phyloP scores from a whole-genome alignment of 2,113 vertebrate species.

The Caretta caretta region DNA sequence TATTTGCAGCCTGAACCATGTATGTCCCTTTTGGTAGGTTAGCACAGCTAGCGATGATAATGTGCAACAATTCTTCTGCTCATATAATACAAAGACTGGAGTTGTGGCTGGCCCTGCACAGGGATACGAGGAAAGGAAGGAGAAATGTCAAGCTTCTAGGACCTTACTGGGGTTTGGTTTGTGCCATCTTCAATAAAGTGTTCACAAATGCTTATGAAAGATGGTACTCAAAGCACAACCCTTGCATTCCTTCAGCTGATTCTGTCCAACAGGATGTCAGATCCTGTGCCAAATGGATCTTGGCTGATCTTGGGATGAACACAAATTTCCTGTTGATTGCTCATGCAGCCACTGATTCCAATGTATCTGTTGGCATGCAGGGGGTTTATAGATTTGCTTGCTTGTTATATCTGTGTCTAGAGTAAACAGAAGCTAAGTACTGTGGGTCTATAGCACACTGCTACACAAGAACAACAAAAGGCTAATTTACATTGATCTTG shows the following conservation, averaged over 20 bases:
- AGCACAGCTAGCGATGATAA: background rate
- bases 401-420: background rate
- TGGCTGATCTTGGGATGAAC: slow-evolving; percentile 67
- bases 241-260: background rate
- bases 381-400: background rate
- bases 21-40: background rate
- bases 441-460: background rate
- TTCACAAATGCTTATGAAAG: background rate
- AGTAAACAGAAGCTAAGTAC: background rate
- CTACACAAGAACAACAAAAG: background rate
- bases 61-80: background rate
- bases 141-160: background rate
- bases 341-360: slow-evolving; percentile 6
- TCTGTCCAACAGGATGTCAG: background rate
- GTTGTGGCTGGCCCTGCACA: background rate
- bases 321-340: slow-evolving; percentile 68
- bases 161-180: background rate
- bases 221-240: background rate
- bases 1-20: background rate
- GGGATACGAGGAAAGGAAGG: background rate
- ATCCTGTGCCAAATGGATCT: background rate
- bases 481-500: background rate
- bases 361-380: background rate
- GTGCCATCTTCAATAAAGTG: background rate
- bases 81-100: background rate